Conservation (phyloP, 2,797 vertebrate species). For the Pampus argenteus region DNA sequence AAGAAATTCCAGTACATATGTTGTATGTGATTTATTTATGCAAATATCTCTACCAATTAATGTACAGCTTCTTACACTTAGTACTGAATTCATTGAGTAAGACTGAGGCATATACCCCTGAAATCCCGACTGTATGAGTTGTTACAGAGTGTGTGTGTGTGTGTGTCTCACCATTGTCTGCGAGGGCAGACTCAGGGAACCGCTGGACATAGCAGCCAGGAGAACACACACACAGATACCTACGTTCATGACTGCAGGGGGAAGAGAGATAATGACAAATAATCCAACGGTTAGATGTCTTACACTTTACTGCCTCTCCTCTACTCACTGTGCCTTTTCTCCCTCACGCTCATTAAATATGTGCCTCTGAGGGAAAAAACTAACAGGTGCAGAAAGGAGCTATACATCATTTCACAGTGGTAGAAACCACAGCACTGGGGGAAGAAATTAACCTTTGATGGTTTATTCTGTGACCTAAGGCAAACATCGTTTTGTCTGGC, state of each 20-base stretch:
- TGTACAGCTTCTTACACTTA: too few relatives aligned
- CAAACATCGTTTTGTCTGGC: slow-evolving; percentile 22
- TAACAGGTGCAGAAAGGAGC: slow-evolving; percentile 17
- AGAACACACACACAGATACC: slow-evolving; percentile 77
- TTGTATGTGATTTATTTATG: not conserved
- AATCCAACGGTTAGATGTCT: not conserved
- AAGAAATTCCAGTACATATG: too few relatives aligned
- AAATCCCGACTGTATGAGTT: not conserved
- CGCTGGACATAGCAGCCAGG: slow-evolving; percentile 73
- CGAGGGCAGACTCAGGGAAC: slow-evolving; percentile 74
- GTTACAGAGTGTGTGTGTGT: slow-evolving; percentile 2
- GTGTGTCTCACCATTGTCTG: slow-evolving; percentile 58
- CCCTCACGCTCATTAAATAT: not conserved
- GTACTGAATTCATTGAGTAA: too few relatives aligned
- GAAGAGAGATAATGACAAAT: too few relatives aligned
- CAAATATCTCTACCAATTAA: not conserved
- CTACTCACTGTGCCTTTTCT: not conserved
- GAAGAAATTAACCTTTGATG: slow-evolving; percentile 28
- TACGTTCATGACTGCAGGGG: slow-evolving; percentile 75
- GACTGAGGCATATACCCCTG: too few relatives aligned
- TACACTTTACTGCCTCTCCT: not conserved
- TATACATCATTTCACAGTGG: slow-evolving; percentile 36
- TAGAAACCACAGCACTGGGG: not conserved
- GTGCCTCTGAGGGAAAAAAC: not conserved
- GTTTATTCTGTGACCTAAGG: slow-evolving; percentile 16